Evolutionary conservation across 2,113 vertebrate species (phyloP), one percentile per base, ranked within the genome.

Genomic region (Rhea americana): DNA sequence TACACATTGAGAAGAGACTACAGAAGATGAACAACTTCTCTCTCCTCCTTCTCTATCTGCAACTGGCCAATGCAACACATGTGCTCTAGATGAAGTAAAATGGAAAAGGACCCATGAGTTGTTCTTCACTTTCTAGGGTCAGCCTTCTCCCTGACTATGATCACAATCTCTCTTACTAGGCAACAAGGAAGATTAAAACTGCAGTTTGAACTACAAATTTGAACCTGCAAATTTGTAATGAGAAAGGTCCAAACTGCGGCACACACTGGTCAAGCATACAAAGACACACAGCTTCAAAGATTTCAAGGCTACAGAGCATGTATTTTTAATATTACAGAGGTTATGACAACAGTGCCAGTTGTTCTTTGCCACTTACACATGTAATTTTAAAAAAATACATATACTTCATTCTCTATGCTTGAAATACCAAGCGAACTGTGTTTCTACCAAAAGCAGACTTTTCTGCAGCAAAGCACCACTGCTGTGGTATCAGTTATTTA

Each of bases 401-500:
- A 48, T 75, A 61, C 73, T 82, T 83, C 58, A 53, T 16, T 28
- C 19, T 53, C 73, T n/a, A 0, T 28, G n/a, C 62, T 68, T 84
- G 76, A 86, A 72, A 81, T 16, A 26, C 73, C 68, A 20, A 9
- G 62, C 7, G 74, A 90, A 70, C 48, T 28, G 39, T 51, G 25
- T n/a, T 83, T 77, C 66, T 47, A 89, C 11, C 89, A 63, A 73
- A 79, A 84, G 41, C 55, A 85, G 95, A 61, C 53, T 86, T 84
- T 76, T 76, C 92, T 95, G 74, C 83, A 94, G 92, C 86, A 93
- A 91, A 86, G 11, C 67, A 87, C 20, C 55, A 35, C 86, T 84
- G 78, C 91, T 94, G 81, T 73, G 94, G 50, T 90, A 93, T 63
- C 94, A 85, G 96, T 96, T 96, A 94, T 96, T 96, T 96, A 94